Conservation (phyloP, 2,888 invertebrate genomes). For the Macaria liturata region DNA sequence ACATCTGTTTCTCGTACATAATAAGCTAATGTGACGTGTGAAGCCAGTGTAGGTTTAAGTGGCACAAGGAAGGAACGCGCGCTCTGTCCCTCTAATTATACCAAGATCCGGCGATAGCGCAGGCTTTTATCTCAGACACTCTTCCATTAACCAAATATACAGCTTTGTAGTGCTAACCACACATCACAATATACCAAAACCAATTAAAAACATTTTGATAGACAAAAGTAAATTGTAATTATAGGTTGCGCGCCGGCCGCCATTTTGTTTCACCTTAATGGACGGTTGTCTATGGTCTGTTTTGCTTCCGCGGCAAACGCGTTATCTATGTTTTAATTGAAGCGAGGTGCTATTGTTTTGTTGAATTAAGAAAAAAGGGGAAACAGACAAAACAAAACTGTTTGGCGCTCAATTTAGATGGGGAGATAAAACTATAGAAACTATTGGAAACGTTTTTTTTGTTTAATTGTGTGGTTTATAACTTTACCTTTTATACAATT, state of each 20-base stretch:
- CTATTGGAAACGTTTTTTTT: slow-evolving; percentile 4
- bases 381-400: slow-evolving; percentile 42
- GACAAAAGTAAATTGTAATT: slow-evolving; percentile 76
- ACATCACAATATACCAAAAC: slow-evolving; percentile 72
- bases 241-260: slow-evolving; percentile 53
- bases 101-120: slow-evolving; percentile 74
- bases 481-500: too few species aligned
- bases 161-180: slow-evolving; percentile 75
- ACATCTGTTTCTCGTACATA: slow-evolving; percentile 49
- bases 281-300: slow-evolving; percentile 58
- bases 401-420: slow-evolving; percentile 40
- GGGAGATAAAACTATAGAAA: slow-evolving; percentile 14
- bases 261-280: slow-evolving; percentile 68
- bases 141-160: slow-evolving; percentile 83
- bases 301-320: slow-evolving; percentile 59
- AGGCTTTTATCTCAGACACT: slow-evolving; percentile 78
- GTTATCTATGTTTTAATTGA: slow-evolving; percentile 60
- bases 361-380: slow-evolving; percentile 46
- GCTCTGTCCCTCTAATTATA: slow-evolving; percentile 75
- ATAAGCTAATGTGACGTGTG: slow-evolving; percentile 56
- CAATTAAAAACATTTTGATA: slow-evolving; percentile 82
- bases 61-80: slow-evolving; percentile 63
- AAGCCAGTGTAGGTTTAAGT: slow-evolving; percentile 76
- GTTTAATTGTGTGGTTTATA: too few species aligned
- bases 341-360: slow-evolving; percentile 54